phyloP scores from a whole-genome alignment of 2,797 vertebrate genomes.

The Adrianichthys oophorus region DNA sequence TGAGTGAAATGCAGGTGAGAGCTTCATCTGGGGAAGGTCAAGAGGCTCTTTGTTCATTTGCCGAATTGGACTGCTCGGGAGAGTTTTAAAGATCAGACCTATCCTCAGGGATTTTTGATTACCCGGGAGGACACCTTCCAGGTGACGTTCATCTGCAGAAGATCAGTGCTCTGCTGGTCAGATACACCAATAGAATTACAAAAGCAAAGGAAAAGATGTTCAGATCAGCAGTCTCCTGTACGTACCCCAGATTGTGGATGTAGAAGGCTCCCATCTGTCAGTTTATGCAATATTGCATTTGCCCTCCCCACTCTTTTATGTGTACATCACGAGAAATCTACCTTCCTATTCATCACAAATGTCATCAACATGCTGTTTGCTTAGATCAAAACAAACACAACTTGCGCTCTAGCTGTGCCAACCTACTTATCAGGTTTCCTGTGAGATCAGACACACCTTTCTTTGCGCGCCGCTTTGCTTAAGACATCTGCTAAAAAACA shows the following conservation, averaged over 20 bases:
- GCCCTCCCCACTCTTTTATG: conserved; percentile 13
- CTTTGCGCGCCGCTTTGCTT: conserved; percentile 14
- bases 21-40: conserved; percentile 17
- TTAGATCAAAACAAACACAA: conserved; percentile 49
- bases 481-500: conserved; percentile 11
- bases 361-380: conserved; percentile 45
- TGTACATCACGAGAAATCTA: conserved; percentile 22
- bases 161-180: conserved; percentile 23
- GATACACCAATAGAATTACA: conserved; percentile 15
- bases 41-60: conserved; percentile 33
- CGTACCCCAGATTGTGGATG: conserved; percentile 39
- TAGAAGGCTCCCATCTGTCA: conserved; percentile 65
- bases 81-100: conserved; percentile 60
- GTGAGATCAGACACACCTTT: conserved; percentile 28
- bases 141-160: conserved; percentile 44
- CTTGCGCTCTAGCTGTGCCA: conserved; percentile 14
- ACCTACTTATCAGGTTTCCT: conserved; percentile 10
- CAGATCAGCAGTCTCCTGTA: conserved; percentile 28
- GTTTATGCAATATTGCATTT: conserved; percentile 57
- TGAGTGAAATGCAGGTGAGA: conserved; percentile 55
- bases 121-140: conserved; percentile 38
- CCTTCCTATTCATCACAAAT: conserved; percentile 39
- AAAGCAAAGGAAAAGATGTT: conserved; percentile 19
- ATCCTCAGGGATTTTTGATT: conserved; percentile 56
- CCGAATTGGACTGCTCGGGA: conserved; percentile 31